These are phyloP conservation scores for Deroptyus accipitrinus DNA, from an alignment of 2,113 vertebrate genomes.

Conservation along the genomic window DNA sequence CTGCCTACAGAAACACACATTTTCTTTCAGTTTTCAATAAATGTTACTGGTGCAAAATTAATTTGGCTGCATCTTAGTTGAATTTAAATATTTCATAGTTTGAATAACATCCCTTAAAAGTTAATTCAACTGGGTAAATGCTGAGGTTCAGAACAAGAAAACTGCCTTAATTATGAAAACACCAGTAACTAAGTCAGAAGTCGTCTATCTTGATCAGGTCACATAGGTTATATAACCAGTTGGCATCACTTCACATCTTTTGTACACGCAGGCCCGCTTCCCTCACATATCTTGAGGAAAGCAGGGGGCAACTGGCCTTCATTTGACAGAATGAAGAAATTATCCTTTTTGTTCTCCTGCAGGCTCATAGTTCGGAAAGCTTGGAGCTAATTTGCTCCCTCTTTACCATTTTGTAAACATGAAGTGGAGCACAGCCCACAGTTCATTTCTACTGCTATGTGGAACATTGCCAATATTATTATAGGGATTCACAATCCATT, in stretches of 20 bases:
- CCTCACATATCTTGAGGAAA: neutral
- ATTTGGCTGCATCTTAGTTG: neutral
- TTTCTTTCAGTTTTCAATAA: constrained; percentile 40
- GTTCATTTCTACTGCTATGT: neutral
- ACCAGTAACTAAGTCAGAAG: neutral
- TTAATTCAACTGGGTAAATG: neutral
- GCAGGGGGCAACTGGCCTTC: neutral
- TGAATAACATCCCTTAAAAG: neutral
- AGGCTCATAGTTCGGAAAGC: neutral
- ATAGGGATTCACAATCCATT: neutral
- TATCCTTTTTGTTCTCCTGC: neutral
- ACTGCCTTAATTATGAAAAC: neutral
- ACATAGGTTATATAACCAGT: neutral
- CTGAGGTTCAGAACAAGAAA: neutral
- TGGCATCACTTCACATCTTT: neutral
- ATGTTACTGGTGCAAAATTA: neutral
- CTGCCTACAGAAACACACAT: constrained; percentile 51
- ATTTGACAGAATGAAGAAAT: neutral
- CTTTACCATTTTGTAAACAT: neutral
- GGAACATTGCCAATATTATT: neutral
- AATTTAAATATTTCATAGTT: constrained; percentile 14
- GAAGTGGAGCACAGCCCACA: neutral
- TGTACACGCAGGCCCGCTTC: neutral
- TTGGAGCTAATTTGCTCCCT: neutral
- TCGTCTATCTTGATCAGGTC: neutral